Evolutionary conservation across 2,113 vertebrate genomes (phyloP).

Genomic region (Dissostichus mawsoni): DNA sequence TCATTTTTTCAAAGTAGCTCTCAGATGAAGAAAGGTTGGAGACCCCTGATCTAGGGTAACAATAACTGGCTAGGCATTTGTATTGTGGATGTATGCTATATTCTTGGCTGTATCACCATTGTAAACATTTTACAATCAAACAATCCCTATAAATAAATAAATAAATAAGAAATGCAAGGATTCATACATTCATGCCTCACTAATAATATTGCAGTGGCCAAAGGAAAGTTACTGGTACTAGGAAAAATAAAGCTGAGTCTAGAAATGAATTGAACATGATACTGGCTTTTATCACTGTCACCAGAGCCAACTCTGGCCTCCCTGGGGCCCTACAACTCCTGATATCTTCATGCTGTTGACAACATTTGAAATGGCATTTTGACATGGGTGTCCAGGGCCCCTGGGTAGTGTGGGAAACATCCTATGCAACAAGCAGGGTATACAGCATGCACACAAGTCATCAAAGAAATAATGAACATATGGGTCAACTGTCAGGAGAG

Average conservation of each 20-base stretch:
- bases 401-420: constrained; percentile 11
- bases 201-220: not conserved
- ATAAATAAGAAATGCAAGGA: not conserved
- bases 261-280: not conserved
- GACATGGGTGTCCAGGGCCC: constrained; percentile 22
- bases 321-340: constrained; percentile 6
- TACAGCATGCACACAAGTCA: not conserved
- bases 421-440: not conserved
- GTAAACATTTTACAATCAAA: not conserved
- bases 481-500: not conserved
- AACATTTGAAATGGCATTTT: constrained; percentile 46
- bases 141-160: not conserved
- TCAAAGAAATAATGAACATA: not conserved
- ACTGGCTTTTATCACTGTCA: constrained; percentile 31
- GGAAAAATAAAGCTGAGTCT: not conserved
- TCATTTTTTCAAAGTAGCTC: too few species aligned
- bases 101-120: too few species aligned
- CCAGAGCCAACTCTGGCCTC: constrained; percentile 10
- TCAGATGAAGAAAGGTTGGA: too few species aligned
- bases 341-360: constrained; percentile 41
- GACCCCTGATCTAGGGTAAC: too few species aligned
- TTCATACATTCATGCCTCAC: not conserved
- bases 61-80: too few species aligned
- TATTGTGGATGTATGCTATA: too few species aligned
- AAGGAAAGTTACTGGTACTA: not conserved